Evolutionary conservation across 2,888 invertebrate genomes (phyloP), one percentile per base, ranked within the genome.

Genomic region (Ctenicera cuprea): DNA sequence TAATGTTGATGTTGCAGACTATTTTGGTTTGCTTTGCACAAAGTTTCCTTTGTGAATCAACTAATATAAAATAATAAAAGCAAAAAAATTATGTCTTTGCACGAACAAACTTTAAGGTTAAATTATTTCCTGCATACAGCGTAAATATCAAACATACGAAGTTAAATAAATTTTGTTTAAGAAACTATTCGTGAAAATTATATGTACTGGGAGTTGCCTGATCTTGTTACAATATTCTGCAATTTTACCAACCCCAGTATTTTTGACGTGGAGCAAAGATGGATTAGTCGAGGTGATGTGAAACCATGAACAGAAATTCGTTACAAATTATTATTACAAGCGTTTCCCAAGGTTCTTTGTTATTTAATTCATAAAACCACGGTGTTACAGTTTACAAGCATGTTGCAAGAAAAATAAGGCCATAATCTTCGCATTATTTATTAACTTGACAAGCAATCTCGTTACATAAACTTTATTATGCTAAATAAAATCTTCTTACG

Each of bases 381-480:
- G 30, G 54, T 30, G 54, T 54, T 54, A 54, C 54, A 48, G 48
- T 48, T 54, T 54, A 54, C 54, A 26, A 22, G 54, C 54, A 30
- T 54, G 54, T 54, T 54, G 54, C 54, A 54, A 54, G 54, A 59
- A 59, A 59, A 38, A 30, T 54, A 54, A 16, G 18, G 54, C 30
- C 54, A 54, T 54, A 54, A 59, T 41, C 59, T 57, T 38, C 59
- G 18, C 59, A 38, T 59, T 59, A 59, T 37, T 59, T 38, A 63
- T 30, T 48, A 63, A 48, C 38, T 12, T 30, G 63, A 43, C 20
- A 48, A 48, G 61, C 45, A 63, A 48, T 48, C 63, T 63, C 11
- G 45, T 63, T 63, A 48, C 63, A 48, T 63, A 63, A 62, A 63
- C 45, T 61, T 41, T 22, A 41, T 61, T 61, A 61, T 61, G 61